Conservation (phyloP, 2,888 invertebrate genomes). For the Chrysotoxum bicinctum region DNA sequence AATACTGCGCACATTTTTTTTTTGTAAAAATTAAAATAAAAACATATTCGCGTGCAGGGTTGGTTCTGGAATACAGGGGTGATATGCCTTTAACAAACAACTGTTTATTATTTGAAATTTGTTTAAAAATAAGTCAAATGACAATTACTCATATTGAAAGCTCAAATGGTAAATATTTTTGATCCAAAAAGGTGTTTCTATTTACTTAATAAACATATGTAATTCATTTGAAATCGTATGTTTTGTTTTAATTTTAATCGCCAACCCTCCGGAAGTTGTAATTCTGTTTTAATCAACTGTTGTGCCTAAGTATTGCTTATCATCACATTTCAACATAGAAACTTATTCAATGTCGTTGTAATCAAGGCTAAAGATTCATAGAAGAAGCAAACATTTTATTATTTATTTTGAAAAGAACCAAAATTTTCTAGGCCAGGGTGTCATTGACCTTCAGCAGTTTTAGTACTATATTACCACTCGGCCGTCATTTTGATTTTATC, state of each 20-base stretch:
- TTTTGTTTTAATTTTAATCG: slow-evolving; percentile 23
- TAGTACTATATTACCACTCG: not conserved
- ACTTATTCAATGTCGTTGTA: not conserved
- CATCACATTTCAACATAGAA: not conserved
- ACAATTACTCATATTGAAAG: slow-evolving; percentile 5
- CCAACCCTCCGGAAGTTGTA: slow-evolving; percentile 26
- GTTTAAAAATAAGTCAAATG: not conserved
- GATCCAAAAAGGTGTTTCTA: slow-evolving; percentile 2
- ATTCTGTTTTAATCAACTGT: not conserved
- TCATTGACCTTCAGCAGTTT: slow-evolving; percentile 48
- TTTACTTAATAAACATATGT: not conserved
- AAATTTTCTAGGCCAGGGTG: slow-evolving; percentile 1
- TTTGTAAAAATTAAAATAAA: not conserved
- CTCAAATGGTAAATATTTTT: not conserved
- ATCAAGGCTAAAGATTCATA: not conserved
- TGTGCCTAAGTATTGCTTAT: slow-evolving; percentile 3
- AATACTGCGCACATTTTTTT: slow-evolving; percentile 7
- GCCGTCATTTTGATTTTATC: slow-evolving; percentile 1
- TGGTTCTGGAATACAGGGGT: not conserved
- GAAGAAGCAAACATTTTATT: not conserved
- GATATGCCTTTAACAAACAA: not conserved
- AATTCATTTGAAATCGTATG: not conserved
- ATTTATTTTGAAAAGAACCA: slow-evolving; percentile 22
- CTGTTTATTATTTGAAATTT: not conserved
- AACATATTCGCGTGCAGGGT: slow-evolving; percentile 15